phyloP scores from a whole-genome alignment of 2,113 vertebrate species.

The Nibea albiflora region DNA sequence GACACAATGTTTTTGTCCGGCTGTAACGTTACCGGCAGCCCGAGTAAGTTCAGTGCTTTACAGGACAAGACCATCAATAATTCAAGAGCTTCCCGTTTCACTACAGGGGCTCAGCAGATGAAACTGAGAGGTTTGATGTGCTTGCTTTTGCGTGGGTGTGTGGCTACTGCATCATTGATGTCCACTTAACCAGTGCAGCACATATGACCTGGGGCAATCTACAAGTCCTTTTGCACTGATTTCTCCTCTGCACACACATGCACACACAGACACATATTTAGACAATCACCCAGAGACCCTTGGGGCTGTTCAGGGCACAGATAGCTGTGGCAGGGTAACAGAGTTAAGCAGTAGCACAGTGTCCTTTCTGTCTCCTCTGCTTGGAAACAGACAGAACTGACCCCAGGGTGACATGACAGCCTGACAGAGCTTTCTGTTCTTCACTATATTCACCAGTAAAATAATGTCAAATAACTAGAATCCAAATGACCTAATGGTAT shows the following conservation, averaged over 20 bases:
- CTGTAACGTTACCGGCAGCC: slow-evolving; percentile 53
- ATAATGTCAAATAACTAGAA: neutral
- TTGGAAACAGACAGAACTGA: slow-evolving; percentile 49
- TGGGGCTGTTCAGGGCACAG: slow-evolving; percentile 47
- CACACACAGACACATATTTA: neutral
- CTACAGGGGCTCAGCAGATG: slow-evolving; percentile 66
- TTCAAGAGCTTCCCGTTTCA: slow-evolving; percentile 66
- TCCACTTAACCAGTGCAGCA: slow-evolving; percentile 69
- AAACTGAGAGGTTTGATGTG: slow-evolving; percentile 72
- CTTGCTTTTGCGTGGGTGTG: slow-evolving; percentile 39
- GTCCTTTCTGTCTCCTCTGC: slow-evolving; percentile 58
- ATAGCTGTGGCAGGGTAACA: slow-evolving; percentile 58
- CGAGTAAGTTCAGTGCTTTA: slow-evolving; percentile 62
- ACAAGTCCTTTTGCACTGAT: slow-evolving; percentile 64
- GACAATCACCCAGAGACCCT: slow-evolving; percentile 15
- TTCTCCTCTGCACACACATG: slow-evolving; percentile 22
- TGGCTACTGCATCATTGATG: slow-evolving; percentile 77
- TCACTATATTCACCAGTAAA: neutral
- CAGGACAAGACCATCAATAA: slow-evolving; percentile 73
- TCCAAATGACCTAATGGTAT: neutral
- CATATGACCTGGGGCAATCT: slow-evolving; percentile 57
- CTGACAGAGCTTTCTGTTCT: neutral
- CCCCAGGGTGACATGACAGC: slow-evolving; percentile 36
- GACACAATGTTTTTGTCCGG: slow-evolving; percentile 60
- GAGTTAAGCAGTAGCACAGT: slow-evolving; percentile 51